phyloP scores from a whole-genome alignment of 2,888 invertebrate genomes.

The Copidosoma aretas region DNA sequence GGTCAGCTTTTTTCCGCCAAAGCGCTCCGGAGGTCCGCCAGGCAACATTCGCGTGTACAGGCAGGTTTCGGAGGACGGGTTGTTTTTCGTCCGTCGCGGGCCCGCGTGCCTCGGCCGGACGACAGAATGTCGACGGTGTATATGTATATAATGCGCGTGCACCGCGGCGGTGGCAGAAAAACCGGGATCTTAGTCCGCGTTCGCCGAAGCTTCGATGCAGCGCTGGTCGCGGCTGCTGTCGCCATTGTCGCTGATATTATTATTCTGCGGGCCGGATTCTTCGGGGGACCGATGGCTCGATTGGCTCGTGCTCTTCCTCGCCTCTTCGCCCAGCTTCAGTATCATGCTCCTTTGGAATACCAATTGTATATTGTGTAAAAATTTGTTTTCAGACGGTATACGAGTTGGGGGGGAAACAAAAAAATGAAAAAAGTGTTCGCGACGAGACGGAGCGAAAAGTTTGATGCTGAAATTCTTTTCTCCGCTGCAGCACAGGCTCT shows the following conservation, averaged over 20 bases:
- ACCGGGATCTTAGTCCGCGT: not conserved
- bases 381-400: not conserved
- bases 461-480: constrained; percentile 27
- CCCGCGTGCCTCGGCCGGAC: too few species aligned
- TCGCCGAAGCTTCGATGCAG: not conserved
- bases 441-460: constrained; percentile 2
- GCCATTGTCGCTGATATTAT: not conserved
- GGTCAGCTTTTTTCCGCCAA: too few species aligned
- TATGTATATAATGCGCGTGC: too few species aligned
- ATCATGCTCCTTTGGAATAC: constrained; percentile 9
- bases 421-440: not conserved
- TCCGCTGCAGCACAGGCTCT: constrained; percentile 21
- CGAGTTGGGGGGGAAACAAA: not conserved
- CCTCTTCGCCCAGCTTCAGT: constrained; percentile 19
- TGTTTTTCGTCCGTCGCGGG: not conserved
- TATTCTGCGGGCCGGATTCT: not conserved
- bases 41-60: not conserved
- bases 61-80: not conserved
- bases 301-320: constrained; percentile 11
- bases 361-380: not conserved
- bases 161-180: not conserved
- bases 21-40: not conserved
- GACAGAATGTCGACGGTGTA: too few species aligned
- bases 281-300: constrained; percentile 1
- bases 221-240: not conserved